Evolutionary conservation across 2,113 vertebrate species (phyloP).

Genomic region (Anas platyrhynchos): DNA sequence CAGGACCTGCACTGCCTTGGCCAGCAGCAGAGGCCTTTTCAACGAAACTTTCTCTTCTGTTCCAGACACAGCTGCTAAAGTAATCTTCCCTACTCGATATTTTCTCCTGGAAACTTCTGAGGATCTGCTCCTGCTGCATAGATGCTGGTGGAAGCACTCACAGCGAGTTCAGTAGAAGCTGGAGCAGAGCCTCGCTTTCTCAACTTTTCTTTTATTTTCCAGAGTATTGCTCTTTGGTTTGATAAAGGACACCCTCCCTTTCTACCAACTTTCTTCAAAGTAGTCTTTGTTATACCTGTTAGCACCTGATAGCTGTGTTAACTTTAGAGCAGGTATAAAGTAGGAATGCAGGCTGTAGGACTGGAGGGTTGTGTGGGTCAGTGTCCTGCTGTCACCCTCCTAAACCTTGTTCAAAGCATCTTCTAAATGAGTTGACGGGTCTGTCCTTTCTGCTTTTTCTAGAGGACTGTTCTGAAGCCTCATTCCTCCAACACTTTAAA

Average conservation of each 20-base stretch:
- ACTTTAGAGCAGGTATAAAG: rapidly evolving
- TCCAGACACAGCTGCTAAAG: neutral
- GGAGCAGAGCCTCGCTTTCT: neutral
- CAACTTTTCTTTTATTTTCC: neutral
- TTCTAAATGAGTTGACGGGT: neutral
- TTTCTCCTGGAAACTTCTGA: neutral
- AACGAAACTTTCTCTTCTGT: neutral
- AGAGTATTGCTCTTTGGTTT: neutral
- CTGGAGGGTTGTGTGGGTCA: neutral
- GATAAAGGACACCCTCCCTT: neutral
- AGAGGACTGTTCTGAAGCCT: neutral
- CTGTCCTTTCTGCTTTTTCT: neutral
- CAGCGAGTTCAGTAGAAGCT: neutral
- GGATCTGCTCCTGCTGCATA: neutral
- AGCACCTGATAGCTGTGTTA: neutral
- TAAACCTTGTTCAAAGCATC: neutral
- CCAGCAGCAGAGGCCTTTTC: neutral
- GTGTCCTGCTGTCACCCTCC: neutral
- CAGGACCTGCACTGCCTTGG: neutral
- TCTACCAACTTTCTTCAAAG: neutral
- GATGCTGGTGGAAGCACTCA: neutral
- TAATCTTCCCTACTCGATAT: neutral
- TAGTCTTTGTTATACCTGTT: neutral
- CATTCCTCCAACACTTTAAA: neutral
- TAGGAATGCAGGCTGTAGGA: neutral